Percentiles rank a stretch among this genome's conserved stretches.
phyloP scores from a whole-genome alignment of 2,888 invertebrate species.

The Ceramica pisi region DNA sequence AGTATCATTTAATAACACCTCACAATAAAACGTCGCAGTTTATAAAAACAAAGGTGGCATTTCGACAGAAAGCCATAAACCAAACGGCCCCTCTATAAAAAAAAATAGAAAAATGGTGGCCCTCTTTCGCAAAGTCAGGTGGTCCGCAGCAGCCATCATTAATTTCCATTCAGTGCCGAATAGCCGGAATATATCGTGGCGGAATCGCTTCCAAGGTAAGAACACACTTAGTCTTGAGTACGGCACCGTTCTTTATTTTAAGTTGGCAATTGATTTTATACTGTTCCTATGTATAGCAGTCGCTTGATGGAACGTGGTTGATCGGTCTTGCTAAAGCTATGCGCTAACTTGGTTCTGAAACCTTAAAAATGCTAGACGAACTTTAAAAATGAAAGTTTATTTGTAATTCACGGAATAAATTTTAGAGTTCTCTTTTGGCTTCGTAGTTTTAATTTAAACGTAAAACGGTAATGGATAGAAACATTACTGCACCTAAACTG shows the following conservation, averaged over 20 bases:
- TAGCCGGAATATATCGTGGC: slow-evolving; percentile 73
- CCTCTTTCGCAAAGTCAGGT: slow-evolving; percentile 85
- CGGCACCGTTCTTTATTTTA: slow-evolving; percentile 67
- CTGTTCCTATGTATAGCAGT: slow-evolving; percentile 19
- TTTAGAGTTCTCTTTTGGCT: background rate
- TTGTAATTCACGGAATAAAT: background rate
- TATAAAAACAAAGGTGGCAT: slow-evolving; percentile 65
- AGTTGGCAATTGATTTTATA: slow-evolving; percentile 69
- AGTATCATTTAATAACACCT: slow-evolving; percentile 22
- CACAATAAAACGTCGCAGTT: slow-evolving; percentile 28
- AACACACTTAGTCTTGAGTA: slow-evolving; percentile 65
- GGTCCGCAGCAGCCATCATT: slow-evolving; percentile 83
- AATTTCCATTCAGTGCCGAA: slow-evolving; percentile 87
- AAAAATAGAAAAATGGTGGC: slow-evolving; percentile 77
- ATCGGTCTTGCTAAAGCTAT: slow-evolving; percentile 8
- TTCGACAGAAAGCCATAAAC: slow-evolving; percentile 74
- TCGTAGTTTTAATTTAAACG: background rate
- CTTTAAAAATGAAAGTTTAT: background rate
- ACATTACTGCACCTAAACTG: too few relatives aligned
- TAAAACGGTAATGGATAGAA: background rate
- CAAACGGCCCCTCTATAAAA: slow-evolving; percentile 73
- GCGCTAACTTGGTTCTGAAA: slow-evolving; percentile 6
- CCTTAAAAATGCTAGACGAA: background rate
- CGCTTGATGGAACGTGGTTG: slow-evolving; percentile 9
- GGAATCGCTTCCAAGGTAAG: slow-evolving; percentile 65